Percentiles rank a stretch among this genome's conserved stretches.
Conservation (phyloP, 2,888 invertebrate genomes). For the Drosophila nr. perissopoda region DNA sequence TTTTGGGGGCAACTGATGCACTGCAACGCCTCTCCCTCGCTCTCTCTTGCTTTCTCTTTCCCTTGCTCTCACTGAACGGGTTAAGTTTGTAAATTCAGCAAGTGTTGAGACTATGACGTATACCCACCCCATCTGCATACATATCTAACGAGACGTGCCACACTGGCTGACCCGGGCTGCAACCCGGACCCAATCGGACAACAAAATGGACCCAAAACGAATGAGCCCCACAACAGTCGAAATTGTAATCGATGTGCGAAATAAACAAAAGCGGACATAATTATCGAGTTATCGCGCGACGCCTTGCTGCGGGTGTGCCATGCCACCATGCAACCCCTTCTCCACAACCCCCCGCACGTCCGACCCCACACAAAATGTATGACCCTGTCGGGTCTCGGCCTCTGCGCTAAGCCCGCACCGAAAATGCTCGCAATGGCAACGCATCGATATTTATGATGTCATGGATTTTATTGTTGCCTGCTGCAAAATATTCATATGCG, state of each 20-base stretch:
- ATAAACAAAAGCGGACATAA: conserved; percentile 85
- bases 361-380: conserved; percentile 48
- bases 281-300: conserved; percentile 85
- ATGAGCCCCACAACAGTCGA: conserved; percentile 59
- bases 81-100: conserved; percentile 70
- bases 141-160: conserved; percentile 29
- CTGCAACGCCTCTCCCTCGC: conserved; percentile 12
- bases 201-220: conserved; percentile 50
- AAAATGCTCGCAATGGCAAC: conserved; percentile 80
- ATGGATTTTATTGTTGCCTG: conserved; percentile 84
- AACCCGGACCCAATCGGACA: conserved; percentile 32
- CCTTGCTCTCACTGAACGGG: conserved; percentile 12
- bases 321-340: conserved; percentile 30
- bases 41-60: background rate
- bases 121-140: conserved; percentile 23
- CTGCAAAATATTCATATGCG: conserved; percentile 82
- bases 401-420: conserved; percentile 81
- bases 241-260: conserved; percentile 85
- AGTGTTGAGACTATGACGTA: conserved; percentile 70
- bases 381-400: conserved; percentile 38
- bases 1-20: conserved; percentile 40
- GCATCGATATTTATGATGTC: conserved; percentile 83
- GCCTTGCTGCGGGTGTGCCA: conserved; percentile 72
- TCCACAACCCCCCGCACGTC: conserved; percentile 14
- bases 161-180: conserved; percentile 32